phyloP scores from a whole-genome alignment of 2,888 invertebrate species.

The Euspilapteryx auroguttella region DNA sequence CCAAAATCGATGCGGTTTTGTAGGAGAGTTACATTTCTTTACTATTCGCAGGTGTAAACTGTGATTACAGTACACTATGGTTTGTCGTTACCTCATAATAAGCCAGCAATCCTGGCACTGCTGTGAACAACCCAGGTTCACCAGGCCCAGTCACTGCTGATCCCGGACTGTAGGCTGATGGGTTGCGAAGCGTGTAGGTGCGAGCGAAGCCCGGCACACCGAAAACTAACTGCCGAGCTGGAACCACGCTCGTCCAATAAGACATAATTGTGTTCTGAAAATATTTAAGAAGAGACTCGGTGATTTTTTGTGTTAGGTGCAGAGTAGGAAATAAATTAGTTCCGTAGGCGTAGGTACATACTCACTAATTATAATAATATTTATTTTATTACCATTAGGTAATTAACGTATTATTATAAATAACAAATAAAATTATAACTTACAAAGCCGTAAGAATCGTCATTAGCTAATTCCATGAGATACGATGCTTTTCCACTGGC shows the following conservation, averaged over 20 bases:
- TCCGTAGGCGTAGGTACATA: too few species aligned
- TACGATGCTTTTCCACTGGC: constrained; percentile 76
- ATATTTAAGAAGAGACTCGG: constrained; percentile 8
- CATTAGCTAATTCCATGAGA: constrained; percentile 70
- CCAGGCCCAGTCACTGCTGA: constrained; percentile 68
- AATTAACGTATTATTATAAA: too few species aligned
- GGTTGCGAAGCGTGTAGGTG: constrained; percentile 64
- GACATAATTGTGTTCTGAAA: constrained; percentile 68
- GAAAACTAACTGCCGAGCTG: constrained; percentile 67
- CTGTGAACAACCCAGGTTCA: constrained; percentile 68
- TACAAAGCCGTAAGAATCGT: constrained; percentile 70
- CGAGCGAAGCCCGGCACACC: constrained; percentile 80
- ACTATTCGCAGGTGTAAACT: too few species aligned
- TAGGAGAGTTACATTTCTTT: too few species aligned
- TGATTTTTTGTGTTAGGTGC: too few species aligned
- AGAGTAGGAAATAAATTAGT: too few species aligned
- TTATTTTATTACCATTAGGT: too few species aligned
- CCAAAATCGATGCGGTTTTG: too few species aligned
- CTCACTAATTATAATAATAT: too few species aligned
- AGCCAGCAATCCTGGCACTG: constrained; percentile 73
- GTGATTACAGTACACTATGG: too few species aligned
- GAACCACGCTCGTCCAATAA: constrained; percentile 73
- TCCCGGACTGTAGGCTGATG: constrained; percentile 58
- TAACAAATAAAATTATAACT: too few species aligned
- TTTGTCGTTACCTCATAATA: constrained; percentile 68